phyloP scores from a whole-genome alignment of 2,113 vertebrate species.

The Mesembrinibis cayennensis region DNA sequence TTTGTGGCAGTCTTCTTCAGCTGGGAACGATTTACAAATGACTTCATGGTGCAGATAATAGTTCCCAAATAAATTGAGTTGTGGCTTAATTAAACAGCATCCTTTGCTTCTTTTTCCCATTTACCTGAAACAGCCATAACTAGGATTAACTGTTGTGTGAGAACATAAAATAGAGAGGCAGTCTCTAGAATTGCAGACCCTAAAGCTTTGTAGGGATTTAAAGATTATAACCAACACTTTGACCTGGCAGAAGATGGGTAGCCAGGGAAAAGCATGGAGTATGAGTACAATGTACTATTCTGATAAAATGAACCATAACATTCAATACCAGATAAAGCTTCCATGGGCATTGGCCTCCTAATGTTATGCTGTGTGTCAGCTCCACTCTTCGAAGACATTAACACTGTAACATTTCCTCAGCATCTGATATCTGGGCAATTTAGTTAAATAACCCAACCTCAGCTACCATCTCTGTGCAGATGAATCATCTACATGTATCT shows the following conservation, averaged over 20 bases:
- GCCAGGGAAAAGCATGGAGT: background rate
- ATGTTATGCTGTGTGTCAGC: background rate
- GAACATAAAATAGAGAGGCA: constrained; percentile 17
- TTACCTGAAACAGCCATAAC: constrained; percentile 26
- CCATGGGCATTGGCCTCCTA: constrained; percentile 42
- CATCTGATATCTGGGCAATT: background rate
- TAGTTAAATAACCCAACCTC: background rate
- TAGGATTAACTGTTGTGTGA: background rate
- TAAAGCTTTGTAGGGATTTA: constrained; percentile 52
- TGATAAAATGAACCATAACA: constrained; percentile 59
- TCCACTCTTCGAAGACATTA: background rate
- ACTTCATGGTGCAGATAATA: background rate
- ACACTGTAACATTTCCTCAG: background rate
- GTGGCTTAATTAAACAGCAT: constrained; percentile 20
- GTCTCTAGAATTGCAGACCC: background rate
- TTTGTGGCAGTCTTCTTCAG: background rate
- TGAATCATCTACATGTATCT: background rate
- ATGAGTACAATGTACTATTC: background rate
- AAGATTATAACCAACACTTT: constrained; percentile 59
- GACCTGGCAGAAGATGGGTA: constrained; percentile 15
- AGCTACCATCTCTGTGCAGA: background rate
- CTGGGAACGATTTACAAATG: background rate
- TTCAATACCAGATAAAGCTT: constrained; percentile 37
- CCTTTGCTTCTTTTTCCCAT: background rate
- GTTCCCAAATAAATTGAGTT: background rate